Evolutionary conservation across 2,888 invertebrate genomes (phyloP).

Genomic region (Chymomyza caudatula): DNA sequence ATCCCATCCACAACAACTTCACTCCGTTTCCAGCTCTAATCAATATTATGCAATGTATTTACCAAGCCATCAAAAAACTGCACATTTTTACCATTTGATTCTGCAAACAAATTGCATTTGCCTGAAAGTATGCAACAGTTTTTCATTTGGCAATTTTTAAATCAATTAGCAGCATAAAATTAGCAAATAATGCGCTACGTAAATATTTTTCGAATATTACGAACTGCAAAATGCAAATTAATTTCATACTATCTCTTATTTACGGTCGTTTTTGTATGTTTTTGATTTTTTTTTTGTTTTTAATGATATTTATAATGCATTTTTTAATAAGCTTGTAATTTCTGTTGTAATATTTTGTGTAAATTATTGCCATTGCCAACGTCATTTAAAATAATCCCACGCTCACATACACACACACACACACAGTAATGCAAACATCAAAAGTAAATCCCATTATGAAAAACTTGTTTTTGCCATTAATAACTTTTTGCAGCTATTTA

Average conservation of each 20-base stretch:
- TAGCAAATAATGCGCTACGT: constrained; percentile 27
- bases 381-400: constrained; percentile 23
- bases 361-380: constrained; percentile 35
- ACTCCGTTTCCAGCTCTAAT: constrained; percentile 24
- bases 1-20: constrained; percentile 3
- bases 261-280: background rate
- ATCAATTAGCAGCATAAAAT: constrained; percentile 37
- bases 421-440: constrained; percentile 14
- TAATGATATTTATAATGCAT: constrained; percentile 39
- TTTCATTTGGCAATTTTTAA: constrained; percentile 27
- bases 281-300: constrained; percentile 30
- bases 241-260: constrained; percentile 24
- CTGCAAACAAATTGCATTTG: background rate
- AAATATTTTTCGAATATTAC: constrained; percentile 13
- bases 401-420: constrained; percentile 7
- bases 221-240: constrained; percentile 38
- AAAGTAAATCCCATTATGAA: constrained; percentile 34
- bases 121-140: constrained; percentile 3
- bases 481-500: constrained; percentile 34
- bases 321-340: constrained; percentile 50
- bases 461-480: constrained; percentile 33
- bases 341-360: constrained; percentile 52
- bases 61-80: background rate
- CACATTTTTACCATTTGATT: background rate
- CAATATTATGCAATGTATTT: constrained; percentile 16